These are phyloP conservation scores for Ranitomeya imitator DNA, from an alignment of 2,113 vertebrate genomes.

Conservation along the genomic window DNA sequence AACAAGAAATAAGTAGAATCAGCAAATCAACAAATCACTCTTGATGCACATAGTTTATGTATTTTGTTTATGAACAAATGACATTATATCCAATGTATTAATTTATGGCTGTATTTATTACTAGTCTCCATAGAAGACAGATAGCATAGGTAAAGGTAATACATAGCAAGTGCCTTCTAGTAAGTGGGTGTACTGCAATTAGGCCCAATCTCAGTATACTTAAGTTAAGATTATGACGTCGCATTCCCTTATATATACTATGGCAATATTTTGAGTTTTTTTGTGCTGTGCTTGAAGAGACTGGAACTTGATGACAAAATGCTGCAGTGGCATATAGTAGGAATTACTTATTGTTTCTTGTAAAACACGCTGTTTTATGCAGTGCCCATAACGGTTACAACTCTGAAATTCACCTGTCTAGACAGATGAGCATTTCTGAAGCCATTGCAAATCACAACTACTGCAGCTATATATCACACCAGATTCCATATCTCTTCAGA, in stretches of 20 bases:
- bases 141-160: not conserved
- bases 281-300: not conserved
- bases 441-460: conserved; percentile 13
- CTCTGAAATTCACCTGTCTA: conserved; percentile 5
- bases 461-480: not conserved
- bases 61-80: not conserved
- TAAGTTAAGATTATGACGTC: not conserved
- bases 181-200: not conserved
- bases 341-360: conserved; percentile 1
- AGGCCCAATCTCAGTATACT: not conserved
- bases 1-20: not conserved
- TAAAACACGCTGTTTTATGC: not conserved
- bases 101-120: not conserved
- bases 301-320: not conserved
- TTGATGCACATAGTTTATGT: not conserved
- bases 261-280: not conserved
- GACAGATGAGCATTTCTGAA: conserved; percentile 14
- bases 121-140: not conserved
- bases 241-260: not conserved
- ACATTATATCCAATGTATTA: not conserved
- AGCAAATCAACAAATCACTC: not conserved
- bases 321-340: not conserved
- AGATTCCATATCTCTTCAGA: not conserved
- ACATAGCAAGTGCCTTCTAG: not conserved
- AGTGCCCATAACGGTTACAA: not conserved